Evolutionary conservation across 2,888 invertebrate species (phyloP), one percentile per base, ranked within the genome.

Genomic region (Sphaerophoria rueppellii): DNA sequence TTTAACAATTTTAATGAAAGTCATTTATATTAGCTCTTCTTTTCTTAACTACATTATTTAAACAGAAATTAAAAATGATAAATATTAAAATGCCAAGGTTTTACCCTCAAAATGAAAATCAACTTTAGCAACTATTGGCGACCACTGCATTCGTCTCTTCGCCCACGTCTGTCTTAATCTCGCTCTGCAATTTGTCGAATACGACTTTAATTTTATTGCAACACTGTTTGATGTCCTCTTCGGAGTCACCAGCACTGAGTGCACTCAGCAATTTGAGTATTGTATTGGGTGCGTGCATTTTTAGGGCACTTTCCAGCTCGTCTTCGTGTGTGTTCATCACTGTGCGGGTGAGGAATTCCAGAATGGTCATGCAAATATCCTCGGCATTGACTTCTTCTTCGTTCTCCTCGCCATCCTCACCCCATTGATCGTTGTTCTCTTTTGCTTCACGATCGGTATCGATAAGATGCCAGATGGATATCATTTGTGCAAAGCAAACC

Each of bases 381-480:
- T 89, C 88, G 14, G 87, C 87, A 79, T 89, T 88, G 12, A 89
- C 87, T 65, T 89, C 88, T 40, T 88, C 87, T 7, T 78, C 81
- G n/a, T 55, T 73, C 2, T 82, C 77, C 11, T 87, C 81, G 7
- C 52, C 71, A 9, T 86, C 87, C 0, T 86, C 83, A 34, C 85
- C 86, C 86, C 81, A 86, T 12, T 86, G 79, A 35, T 78, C 73
- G 37, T 60, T 73, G 34, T 80, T 73, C n/a, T 86, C 76, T 60
- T 74, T 87, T 50, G 88, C 73, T 75, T 87, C 86, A 40, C 76
- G 88, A 73, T 67, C 89, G 50, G 78, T 87, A 72, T 86, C 88
- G 6, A 89, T 87, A 7, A 89, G 83, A 55, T 88, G 83, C 90
- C 92, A 91, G 9, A 91, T 88, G 3, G 82, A 88, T 0, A 91